These are phyloP conservation scores for Marronus borbonicus DNA, from an alignment of 2,888 invertebrate genomes.

Conservation along the genomic window DNA sequence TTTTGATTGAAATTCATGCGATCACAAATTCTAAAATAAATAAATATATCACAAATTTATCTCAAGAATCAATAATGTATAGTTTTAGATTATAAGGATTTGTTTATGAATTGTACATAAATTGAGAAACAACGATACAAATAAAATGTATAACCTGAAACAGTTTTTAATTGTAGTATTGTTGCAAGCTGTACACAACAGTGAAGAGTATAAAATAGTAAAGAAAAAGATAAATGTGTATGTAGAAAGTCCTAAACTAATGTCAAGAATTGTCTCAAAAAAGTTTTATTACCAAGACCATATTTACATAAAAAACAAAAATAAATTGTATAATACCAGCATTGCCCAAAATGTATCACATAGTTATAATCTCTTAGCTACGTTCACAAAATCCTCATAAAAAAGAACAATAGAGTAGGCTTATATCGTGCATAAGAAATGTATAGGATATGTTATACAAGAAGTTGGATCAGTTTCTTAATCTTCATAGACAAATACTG, in stretches of 20 bases:
- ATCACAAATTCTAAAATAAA: too few relatives aligned
- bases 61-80: too few relatives aligned
- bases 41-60: too few relatives aligned
- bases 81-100: too few relatives aligned
- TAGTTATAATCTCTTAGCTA: constrained; percentile 42
- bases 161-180: constrained; percentile 47
- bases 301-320: constrained; percentile 54
- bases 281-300: constrained; percentile 58
- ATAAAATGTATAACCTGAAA: constrained; percentile 29
- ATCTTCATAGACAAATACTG: too few relatives aligned
- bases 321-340: constrained; percentile 57
- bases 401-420: not conserved
- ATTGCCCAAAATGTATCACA: constrained; percentile 59
- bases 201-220: constrained; percentile 50
- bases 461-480: not conserved
- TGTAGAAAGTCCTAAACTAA: constrained; percentile 38
- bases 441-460: constrained; percentile 20
- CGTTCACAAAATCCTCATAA: constrained; percentile 38
- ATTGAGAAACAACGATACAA: too few relatives aligned
- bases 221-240: constrained; percentile 42
- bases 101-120: not conserved
- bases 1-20: too few relatives aligned
- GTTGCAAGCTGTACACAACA: constrained; percentile 59
- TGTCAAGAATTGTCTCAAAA: constrained; percentile 49
- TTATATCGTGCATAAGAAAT: constrained; percentile 14